Evolutionary conservation across 2,888 invertebrate species (phyloP).

Genomic region (Syritta pipiens): DNA sequence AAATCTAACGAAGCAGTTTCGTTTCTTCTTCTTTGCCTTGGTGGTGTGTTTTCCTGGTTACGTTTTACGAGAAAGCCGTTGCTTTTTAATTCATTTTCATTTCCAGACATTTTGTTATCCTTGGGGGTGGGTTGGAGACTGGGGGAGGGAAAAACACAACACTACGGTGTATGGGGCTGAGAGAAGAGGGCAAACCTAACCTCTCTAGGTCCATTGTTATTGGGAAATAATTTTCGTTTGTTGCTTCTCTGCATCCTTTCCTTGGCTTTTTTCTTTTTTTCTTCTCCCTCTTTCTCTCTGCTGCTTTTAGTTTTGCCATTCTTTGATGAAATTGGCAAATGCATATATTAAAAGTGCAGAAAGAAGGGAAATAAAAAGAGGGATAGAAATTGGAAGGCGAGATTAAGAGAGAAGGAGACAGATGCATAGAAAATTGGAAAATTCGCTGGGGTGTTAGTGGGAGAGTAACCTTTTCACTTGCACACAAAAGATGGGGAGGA

Average conservation of each 20-base stretch:
- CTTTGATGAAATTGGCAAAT: conserved; percentile 49
- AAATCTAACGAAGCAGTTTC: conserved; percentile 19
- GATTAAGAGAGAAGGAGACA: background rate
- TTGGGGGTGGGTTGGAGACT: no score
- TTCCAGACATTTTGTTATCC: conserved; percentile 34
- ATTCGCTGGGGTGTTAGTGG: background rate
- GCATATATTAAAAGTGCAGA: conserved; percentile 44
- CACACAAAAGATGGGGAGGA: conserved; percentile 8
- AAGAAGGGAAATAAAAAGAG: conserved; percentile 1
- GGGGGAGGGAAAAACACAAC: background rate
- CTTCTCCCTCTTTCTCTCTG: no score
- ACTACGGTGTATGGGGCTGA: background rate
- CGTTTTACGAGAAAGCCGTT: background rate
- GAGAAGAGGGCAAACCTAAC: no score
- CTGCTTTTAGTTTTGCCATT: conserved; percentile 12
- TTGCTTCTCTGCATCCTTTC: conserved; percentile 29
- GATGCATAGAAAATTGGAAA: conserved; percentile 22
- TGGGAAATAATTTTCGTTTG: conserved; percentile 48
- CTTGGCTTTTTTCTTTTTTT: background rate
- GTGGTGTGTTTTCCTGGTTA: background rate
- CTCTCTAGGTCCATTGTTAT: conserved; percentile 25
- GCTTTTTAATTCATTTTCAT: conserved; percentile 24
- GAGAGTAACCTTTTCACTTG: conserved; percentile 24
- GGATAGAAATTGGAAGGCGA: background rate
- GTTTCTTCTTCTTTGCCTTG: background rate